Base-by-base conservation (phyloP, 2,797 vertebrate species). In the Coranthus polyacanthus region DNA sequence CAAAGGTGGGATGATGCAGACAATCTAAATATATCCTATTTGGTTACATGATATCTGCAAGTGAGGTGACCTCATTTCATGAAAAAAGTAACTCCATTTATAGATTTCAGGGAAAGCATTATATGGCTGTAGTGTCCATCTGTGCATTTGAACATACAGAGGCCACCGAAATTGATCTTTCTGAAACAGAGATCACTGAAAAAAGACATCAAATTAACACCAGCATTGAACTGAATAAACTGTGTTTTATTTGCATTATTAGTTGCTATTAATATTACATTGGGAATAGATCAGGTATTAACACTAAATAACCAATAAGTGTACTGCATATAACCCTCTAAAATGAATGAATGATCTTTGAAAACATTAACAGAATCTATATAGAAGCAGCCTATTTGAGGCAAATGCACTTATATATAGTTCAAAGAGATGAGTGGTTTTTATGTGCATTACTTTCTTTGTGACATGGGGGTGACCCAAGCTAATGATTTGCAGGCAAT, bases 401-500 rank as follows among this genome's bases (percentile, higher is more conserved):
- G 83, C 72, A 51, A 69, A 55, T 20, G 5, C 10, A 66, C 55
- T 75, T 77, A 79, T 80, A 79, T 86, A 84, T 86, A 88, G 84
- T 86, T 89, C 82, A 89, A 87, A 88, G 83, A 79, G 71, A 87
- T 80, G 68, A 85, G 65, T 88, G 64, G 83, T 82, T 90, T 89
- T 86, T 79, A 83, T 80, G 74, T 61, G 83, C 78, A 59, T 89
- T 86, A 82, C 83, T 94, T 86, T 88, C 85, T 92, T 91, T 92
- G 86, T 89, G 87, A 86, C 86, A 83, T 77, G 85, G 64, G 87
- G 93, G 89, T 92, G 91, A 94, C 92, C 90, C 83, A 81, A 74
- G 87, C 83, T 90, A 88, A 91, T 92, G 89, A 91, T 93, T 92
- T 93, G 92, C 89, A 86, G 91, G 90, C 88, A 88, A 77, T 92